These are phyloP conservation scores for Pelvicachromis taeniatus DNA, from an alignment of 2,113 vertebrate genomes.

Conservation along the genomic window DNA sequence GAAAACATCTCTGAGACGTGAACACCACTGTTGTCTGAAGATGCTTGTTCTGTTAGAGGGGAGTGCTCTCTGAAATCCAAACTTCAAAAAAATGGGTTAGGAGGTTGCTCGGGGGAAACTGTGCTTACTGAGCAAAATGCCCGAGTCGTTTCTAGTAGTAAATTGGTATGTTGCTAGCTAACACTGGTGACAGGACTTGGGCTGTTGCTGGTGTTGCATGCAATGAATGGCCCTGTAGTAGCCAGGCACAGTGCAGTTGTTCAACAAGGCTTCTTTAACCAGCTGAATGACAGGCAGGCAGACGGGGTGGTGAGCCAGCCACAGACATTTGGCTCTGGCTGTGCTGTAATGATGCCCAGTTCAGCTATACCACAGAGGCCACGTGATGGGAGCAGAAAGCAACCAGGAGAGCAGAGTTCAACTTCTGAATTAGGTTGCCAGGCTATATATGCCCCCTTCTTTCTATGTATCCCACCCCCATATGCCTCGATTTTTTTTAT, in stretches of 20 bases:
- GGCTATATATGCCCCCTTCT: background rate
- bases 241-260: constrained; percentile 51
- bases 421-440: constrained; percentile 16
- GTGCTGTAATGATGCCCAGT: constrained; percentile 50
- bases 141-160: constrained; percentile 30
- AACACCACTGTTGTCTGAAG: constrained; percentile 31
- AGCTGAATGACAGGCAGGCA: constrained; percentile 57
- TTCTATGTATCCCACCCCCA: background rate
- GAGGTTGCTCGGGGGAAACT: constrained; percentile 6
- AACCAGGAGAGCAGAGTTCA: constrained; percentile 4
- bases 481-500: background rate
- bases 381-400: constrained; percentile 12
- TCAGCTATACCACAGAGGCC: constrained; percentile 38
- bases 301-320: constrained; percentile 45
- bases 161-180: constrained; percentile 38
- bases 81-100: constrained; percentile 18
- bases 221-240: constrained; percentile 57
- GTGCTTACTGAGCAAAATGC: constrained; percentile 45
- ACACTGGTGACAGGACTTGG: constrained; percentile 44
- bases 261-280: constrained; percentile 66
- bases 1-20: constrained; percentile 1
- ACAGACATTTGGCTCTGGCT: constrained; percentile 50
- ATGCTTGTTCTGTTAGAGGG: background rate
- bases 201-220: constrained; percentile 40
- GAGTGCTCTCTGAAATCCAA: constrained; percentile 20